Evolutionary conservation across 2,888 invertebrate species (phyloP), one percentile per base, ranked within the genome.

Genomic region (Hymenopus coronatus): DNA sequence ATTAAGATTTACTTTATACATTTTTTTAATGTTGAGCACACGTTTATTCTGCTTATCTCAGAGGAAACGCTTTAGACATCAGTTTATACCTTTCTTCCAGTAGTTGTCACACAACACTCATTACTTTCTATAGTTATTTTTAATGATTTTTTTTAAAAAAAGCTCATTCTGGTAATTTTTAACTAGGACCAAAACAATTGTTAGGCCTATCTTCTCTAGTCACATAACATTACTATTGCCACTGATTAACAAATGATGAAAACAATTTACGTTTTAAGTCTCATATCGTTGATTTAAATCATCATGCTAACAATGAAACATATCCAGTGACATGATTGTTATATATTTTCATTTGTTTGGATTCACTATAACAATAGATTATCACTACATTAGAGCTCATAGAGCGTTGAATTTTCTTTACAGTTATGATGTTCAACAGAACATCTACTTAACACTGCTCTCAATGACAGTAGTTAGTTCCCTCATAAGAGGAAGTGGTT

Each of bases 171-270:
- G 15, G 30, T 82, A 87, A 87, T 82, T 30, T 70, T 28, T 84
- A 88, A 88, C 88, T 89, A 88, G 88, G 90, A 88, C 90, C 89
- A 85, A 87, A 89, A 82, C 83, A 88, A 87, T 83, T 87, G 88
- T 86, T 90, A 90, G 90, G 90, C 89, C 89, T 90, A 85, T 89
- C 88, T 88, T 81, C 84, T 85, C 89, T 89, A 84, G 81, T 70
- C 89, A 88, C 33, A 40, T 70, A 87, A 89, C 82, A 86, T 87
- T 87, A 33, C 87, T 89, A 87, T 88, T 89, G 88, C 89, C 90
- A 89, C 88, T 89, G 89, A 88, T 84, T 84, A 88, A 89, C 85
- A 90, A 89, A 87, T 87, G 54, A 70, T 70, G 33, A 87, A 87
- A 87, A 82, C 70, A 86, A 86, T 15, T 46, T 15, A 25, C 82